phyloP scores from a whole-genome alignment of 2,888 invertebrate species.

The Mythimna albipuncta region DNA sequence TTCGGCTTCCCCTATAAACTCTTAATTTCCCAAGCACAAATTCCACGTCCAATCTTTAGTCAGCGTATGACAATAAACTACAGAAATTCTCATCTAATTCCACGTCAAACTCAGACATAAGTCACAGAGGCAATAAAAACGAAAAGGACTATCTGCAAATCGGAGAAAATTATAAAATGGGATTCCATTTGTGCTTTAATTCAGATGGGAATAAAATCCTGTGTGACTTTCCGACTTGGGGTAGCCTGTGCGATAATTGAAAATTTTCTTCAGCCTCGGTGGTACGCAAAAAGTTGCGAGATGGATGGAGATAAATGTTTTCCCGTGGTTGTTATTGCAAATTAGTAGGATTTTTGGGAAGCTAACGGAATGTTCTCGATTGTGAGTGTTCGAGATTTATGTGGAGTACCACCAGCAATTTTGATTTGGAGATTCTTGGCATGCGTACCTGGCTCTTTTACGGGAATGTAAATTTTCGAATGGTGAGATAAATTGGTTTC shows the following conservation, averaged over 20 bases:
- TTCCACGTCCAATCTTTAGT: slow-evolving; percentile 6
- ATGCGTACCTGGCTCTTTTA: slow-evolving; percentile 33
- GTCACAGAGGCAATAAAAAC: slow-evolving; percentile 61
- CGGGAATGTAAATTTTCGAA: slow-evolving; percentile 21
- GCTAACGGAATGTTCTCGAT: slow-evolving; percentile 52
- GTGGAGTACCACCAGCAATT: slow-evolving; percentile 38
- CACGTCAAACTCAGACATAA: slow-evolving; percentile 47
- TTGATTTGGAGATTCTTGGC: slow-evolving; percentile 48
- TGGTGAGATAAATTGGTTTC: slow-evolving; percentile 17
- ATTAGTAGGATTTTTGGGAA: slow-evolving; percentile 60
- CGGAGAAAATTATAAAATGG: slow-evolving; percentile 80
- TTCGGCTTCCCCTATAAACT: background rate
- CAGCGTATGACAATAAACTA: slow-evolving; percentile 18
- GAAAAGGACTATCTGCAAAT: slow-evolving; percentile 69
- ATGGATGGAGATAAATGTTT: slow-evolving; percentile 70
- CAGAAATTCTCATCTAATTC: slow-evolving; percentile 34
- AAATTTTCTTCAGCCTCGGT: slow-evolving; percentile 78
- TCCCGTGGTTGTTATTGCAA: slow-evolving; percentile 67
- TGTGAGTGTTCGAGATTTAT: slow-evolving; percentile 55
- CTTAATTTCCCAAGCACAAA: background rate
- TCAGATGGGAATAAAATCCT: slow-evolving; percentile 78
- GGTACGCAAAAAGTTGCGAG: slow-evolving; percentile 66
- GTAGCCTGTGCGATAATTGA: slow-evolving; percentile 76
- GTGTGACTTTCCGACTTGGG: slow-evolving; percentile 71
- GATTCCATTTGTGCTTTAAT: slow-evolving; percentile 80